Base-by-base conservation (phyloP, 1,140 invertebrate genomes). In the Yoshiicerus persimilis region DNA sequence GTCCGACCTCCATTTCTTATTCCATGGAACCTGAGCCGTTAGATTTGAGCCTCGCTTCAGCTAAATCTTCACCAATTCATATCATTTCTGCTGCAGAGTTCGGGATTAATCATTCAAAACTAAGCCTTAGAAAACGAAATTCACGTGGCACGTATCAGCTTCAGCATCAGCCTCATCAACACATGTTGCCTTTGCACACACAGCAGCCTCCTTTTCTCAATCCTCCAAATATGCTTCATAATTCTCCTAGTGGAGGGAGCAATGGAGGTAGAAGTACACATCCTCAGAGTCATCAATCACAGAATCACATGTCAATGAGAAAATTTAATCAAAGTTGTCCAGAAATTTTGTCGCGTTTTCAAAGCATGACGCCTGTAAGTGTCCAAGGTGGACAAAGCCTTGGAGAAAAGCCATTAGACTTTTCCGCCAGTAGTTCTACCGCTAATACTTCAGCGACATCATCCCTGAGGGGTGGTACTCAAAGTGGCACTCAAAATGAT, bases 41-140 rank as follows among this genome's bases (percentile, higher is more conserved):
- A 10, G 89, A 90, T 38, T 62, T 90, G 20, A 89, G 87, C 25
- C 11, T 90, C 0, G 83, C 86, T 30, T 90, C 89, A 39, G 77
- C 87, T 23, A 90, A 88, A 64, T 88, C 87, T 34, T 89, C 87
- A 0, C 89, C 89, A 13, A 90, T 90, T 62, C 89, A 90, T 87
- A 47, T 88, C 41, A 86, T 90, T 30, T 90, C 89, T 25, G 89
- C 86, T n/a, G 77, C 64, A 25, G 89, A 90, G 38, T 90, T 90
- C 39, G 89, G 86, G 0, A 34, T 39, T 2, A 85, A 70, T 25
- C 27, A 27, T 41, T 25, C 70, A 20, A 77, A 70, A 16, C 13
- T 20, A 20, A 47, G 11, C 20, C 11, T n/a, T 23, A 23, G 84
- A 9, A 66, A 56, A 32, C 4, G 27, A 2, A 23, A 36, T 36